Base-by-base conservation (phyloP, 1,140 invertebrate species). In the Melipona quadrifasciata region DNA sequence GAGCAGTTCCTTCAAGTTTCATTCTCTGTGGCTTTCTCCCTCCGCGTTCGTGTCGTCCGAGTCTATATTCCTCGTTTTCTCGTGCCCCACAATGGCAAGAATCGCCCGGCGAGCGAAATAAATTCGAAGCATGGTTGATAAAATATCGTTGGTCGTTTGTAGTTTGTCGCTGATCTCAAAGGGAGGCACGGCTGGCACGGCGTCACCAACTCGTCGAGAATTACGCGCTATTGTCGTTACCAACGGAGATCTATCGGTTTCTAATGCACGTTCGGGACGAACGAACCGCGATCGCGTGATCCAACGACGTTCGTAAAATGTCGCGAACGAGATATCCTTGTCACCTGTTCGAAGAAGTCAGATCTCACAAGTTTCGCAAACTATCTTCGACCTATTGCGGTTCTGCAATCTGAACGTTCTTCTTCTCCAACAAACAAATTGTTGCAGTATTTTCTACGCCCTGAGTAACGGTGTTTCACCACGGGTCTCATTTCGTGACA, bases 1-100 rank as follows among this genome's bases (percentile, higher is more conserved):
- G 57, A 77, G 24, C 58, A 77, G 34, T 51, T 77, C 39, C 74
- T 77, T 77, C 21, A 47, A 77, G 74, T 77, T 77, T 61, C 74
- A 27, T 72, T n/a, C 74, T 76, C 57, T 31, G 4, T 10, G 34
- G 12, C 39, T 10, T 39, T 65, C 24, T 14, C 14, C 39, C 70
- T 21, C 47, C 16, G 53, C 16, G 53, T 6, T 19, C 27, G 12
- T 47, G 47, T 34, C 39, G 11, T 70, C 17, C 3, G 21, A 47
- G 34, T 47, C 68, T 47, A 39, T 31, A 27, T 16, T 10, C 21
- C 39, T 53, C 14, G 39, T 39, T 34, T 64, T 39, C 24, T 77
- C 47, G 17, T 57, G 11, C 74, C n/a, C 27, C n/a, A n/a, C 57
- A 47, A 47, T 77, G 39, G 39, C 14, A 77, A 64, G 58, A 77